These are phyloP conservation scores for Automeris io DNA, from an alignment of 2,888 invertebrate species.

Conservation along the genomic window DNA sequence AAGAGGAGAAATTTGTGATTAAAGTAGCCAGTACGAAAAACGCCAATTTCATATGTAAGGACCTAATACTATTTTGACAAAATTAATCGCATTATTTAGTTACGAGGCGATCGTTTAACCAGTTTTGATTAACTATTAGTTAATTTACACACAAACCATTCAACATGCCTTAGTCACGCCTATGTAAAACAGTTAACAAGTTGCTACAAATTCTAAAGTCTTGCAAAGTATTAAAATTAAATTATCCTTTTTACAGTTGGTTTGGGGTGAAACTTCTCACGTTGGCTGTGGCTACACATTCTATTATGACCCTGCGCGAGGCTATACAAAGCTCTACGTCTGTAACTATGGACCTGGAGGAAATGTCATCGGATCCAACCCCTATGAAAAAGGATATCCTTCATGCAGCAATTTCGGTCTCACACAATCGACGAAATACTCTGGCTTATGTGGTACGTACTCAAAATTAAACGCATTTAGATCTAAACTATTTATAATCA, in stretches of 20 bases:
- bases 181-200: too few species aligned
- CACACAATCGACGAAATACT: conserved; percentile 82
- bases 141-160: too few species aligned
- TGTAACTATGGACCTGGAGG: conserved; percentile 92
- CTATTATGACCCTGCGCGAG: conserved; percentile 83
- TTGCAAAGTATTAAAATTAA: conserved; percentile 6
- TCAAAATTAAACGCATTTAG: conserved; percentile 13
- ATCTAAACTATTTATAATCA: too few species aligned
- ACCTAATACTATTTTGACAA: conserved; percentile 13
- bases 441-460: conserved; percentile 86
- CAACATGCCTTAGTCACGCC: too few species aligned
- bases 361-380: conserved; percentile 85
- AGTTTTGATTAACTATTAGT: too few species aligned
- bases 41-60: too few species aligned
- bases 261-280: conserved; percentile 91
- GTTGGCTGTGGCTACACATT: conserved; percentile 92
- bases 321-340: conserved; percentile 89
- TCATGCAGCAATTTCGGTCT: conserved; percentile 84
- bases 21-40: too few species aligned
- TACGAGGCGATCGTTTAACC: too few species aligned
- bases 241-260: conserved; percentile 79
- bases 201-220: conserved; percentile 11
- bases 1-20: too few species aligned
- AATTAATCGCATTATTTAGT: too few species aligned
- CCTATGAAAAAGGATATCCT: conserved; percentile 86